Conservation (phyloP, 2,797 vertebrate species). For the Acrocephalus scirpaceus region DNA sequence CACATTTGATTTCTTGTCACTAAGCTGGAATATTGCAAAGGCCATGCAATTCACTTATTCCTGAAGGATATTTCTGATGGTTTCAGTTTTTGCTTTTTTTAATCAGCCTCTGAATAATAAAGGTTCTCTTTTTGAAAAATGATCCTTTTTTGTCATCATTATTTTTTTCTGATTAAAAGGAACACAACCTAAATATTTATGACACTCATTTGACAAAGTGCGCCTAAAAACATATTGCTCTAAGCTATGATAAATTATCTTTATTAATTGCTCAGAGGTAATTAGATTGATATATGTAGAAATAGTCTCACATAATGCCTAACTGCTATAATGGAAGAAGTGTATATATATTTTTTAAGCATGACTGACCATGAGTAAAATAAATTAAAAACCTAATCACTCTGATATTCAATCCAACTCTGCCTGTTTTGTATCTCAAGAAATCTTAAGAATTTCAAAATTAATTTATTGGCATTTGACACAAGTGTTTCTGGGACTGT, state of each 20-base stretch:
- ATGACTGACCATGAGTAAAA: constrained; percentile 30
- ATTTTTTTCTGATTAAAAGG: constrained; percentile 1
- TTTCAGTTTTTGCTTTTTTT: neutral
- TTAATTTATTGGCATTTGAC: constrained; percentile 17
- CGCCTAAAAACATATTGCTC: neutral
- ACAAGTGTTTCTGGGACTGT: neutral
- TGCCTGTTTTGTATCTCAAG: neutral
- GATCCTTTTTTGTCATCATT: neutral
- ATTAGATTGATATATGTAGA: constrained; percentile 44
- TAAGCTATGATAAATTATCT: constrained; percentile 22
- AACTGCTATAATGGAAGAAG: neutral
- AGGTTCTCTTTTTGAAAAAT: neutral
- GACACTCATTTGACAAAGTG: neutral
- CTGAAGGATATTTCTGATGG: neutral
- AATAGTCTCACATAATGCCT: neutral
- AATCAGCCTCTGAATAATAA: neutral
- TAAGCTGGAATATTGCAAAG: neutral
- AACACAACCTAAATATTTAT: constrained; percentile 30
- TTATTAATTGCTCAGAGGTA: constrained; percentile 53
- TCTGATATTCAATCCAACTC: neutral
- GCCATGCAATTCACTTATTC: neutral
- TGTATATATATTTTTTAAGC: neutral
- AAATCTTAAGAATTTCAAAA: constrained; percentile 27
- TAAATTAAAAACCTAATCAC: constrained; percentile 38
- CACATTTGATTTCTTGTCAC: neutral